Evolutionary conservation across 2,113 vertebrate species (phyloP).

Genomic region (Plotosus lineatus): DNA sequence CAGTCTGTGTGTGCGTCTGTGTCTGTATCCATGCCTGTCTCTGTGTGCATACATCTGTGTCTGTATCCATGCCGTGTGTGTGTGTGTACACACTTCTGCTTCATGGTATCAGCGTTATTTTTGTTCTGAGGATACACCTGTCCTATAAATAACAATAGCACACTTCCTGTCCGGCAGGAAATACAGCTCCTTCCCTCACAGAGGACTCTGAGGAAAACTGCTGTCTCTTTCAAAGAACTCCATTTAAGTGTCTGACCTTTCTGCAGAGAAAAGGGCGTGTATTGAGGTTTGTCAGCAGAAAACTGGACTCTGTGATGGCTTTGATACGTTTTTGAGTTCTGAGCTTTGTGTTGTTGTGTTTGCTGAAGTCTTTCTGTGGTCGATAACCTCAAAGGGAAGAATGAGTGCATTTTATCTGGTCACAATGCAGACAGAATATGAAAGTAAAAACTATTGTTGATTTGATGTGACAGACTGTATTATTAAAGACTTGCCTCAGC

Average conservation of each 20-base stretch:
- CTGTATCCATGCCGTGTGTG: slow-evolving; percentile 9
- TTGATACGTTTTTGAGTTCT: background rate
- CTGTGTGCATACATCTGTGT: slow-evolving; percentile 16
- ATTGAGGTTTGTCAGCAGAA: background rate
- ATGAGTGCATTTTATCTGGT: background rate
- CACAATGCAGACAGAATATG: background rate
- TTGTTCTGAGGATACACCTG: slow-evolving; percentile 72
- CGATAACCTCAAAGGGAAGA: background rate
- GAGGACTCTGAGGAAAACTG: slow-evolving; percentile 13
- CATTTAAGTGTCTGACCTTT: background rate
- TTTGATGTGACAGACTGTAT: background rate
- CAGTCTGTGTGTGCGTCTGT: slow-evolving; percentile 11
- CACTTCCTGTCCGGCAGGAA: slow-evolving; percentile 74
- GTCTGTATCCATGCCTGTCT: slow-evolving; percentile 22
- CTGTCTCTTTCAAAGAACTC: slow-evolving; percentile 69
- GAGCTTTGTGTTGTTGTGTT: background rate
- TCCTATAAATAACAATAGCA: slow-evolving; percentile 70
- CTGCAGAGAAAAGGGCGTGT: background rate
- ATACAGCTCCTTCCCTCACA: slow-evolving; percentile 57
- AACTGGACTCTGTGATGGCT: background rate
- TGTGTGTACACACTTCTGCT: slow-evolving; percentile 12
- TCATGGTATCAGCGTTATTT: background rate
- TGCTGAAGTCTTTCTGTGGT: background rate
- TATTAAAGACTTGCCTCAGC: background rate
- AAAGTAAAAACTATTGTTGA: background rate